These are phyloP conservation scores for Euwallacea fornicatus DNA, from an alignment of 1,140 invertebrate genomes.

Conservation along the genomic window DNA sequence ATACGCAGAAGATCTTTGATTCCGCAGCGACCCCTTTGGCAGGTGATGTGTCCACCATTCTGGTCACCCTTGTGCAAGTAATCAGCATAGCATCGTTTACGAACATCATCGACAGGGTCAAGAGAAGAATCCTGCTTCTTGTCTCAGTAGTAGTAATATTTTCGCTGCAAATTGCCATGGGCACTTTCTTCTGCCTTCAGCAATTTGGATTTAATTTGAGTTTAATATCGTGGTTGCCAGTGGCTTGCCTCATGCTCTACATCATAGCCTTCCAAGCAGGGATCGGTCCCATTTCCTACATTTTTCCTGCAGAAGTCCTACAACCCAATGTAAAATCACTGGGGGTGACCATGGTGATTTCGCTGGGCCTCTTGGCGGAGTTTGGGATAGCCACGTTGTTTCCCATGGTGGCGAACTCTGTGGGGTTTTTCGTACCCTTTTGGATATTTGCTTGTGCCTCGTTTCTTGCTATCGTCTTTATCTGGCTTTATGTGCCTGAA, in stretches of 20 bases:
- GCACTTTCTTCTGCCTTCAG: slow-evolving; percentile 36
- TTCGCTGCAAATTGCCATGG: slow-evolving; percentile 20
- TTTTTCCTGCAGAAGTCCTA: slow-evolving; percentile 80
- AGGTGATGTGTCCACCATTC: slow-evolving; percentile 22
- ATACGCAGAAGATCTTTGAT: slow-evolving; percentile 71
- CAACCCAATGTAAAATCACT: slow-evolving; percentile 71
- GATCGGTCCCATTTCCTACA: slow-evolving; percentile 80
- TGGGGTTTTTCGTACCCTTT: slow-evolving; percentile 73
- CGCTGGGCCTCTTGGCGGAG: slow-evolving; percentile 72
- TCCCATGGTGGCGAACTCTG: slow-evolving; percentile 57
- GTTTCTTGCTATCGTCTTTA: slow-evolving; percentile 57
- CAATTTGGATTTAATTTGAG: background rate
- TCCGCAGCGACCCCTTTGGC: slow-evolving; percentile 62
- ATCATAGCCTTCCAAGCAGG: slow-evolving; percentile 54
- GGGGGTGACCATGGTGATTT: slow-evolving; percentile 71
- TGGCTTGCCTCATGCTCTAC: slow-evolving; percentile 40
- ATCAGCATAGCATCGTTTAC: slow-evolving; percentile 15
- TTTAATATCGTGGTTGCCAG: slow-evolving; percentile 43
- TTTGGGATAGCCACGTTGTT: slow-evolving; percentile 80
- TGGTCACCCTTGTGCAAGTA: slow-evolving; percentile 30
- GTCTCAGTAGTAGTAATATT: slow-evolving; percentile 21
- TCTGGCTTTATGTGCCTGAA: slow-evolving; percentile 56
- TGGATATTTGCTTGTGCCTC: slow-evolving; percentile 76
- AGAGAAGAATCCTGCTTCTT: slow-evolving; percentile 44
- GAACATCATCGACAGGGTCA: slow-evolving; percentile 49